These are phyloP conservation scores for Delphinapterus leucas DNA, from an alignment of 2,113 vertebrate genomes.

Conservation along the genomic window DNA sequence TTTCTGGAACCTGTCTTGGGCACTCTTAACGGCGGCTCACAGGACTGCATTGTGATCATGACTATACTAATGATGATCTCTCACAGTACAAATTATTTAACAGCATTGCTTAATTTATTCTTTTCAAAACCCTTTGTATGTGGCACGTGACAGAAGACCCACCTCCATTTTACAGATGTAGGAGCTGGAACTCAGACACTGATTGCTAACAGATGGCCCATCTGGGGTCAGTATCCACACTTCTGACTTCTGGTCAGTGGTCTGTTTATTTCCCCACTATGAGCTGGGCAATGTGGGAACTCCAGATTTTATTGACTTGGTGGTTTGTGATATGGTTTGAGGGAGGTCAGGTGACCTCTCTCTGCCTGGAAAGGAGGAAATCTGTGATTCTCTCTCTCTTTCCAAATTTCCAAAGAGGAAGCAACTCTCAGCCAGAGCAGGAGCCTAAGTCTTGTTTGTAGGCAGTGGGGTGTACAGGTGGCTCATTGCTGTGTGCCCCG, in stretches of 20 bases:
- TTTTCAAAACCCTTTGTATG: background rate
- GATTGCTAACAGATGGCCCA: background rate
- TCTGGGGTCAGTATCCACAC: background rate
- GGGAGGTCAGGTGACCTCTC: background rate
- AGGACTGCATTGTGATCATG: background rate
- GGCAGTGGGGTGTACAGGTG: background rate
- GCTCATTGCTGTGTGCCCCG: background rate
- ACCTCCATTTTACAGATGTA: background rate
- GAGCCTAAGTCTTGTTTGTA: background rate
- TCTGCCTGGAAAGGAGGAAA: background rate
- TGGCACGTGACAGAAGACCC: background rate
- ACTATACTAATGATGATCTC: background rate
- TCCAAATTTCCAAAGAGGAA: conserved; percentile 27
- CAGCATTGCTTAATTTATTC: background rate
- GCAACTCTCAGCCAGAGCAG: background rate
- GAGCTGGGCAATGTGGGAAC: background rate
- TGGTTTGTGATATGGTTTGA: background rate
- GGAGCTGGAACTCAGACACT: background rate
- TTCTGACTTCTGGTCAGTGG: background rate
- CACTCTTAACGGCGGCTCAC: background rate
- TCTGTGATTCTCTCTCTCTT: background rate
- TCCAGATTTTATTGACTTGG: background rate
- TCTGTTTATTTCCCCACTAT: background rate
- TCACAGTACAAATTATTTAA: background rate
- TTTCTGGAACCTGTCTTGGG: background rate